Evolutionary conservation across 2,113 vertebrate genomes (phyloP), one percentile per base, ranked within the genome.

Genomic region (Lepidiolamprologus cunningtoni): DNA sequence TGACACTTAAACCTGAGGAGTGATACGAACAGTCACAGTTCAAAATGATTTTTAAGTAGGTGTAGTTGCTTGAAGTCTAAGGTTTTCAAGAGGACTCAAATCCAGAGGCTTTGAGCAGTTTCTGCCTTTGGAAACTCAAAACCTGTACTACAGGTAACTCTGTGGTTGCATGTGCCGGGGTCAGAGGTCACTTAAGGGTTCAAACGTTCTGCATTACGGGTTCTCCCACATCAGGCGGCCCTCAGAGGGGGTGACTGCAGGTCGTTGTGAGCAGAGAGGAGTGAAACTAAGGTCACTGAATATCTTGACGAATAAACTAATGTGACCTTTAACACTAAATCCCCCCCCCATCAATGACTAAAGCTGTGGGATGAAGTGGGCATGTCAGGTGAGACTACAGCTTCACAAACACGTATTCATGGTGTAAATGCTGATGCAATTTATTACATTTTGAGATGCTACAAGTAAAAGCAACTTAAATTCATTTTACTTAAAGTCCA

Each of bases 391-490:
- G 23, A 5, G 71, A 28, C 37, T 5, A 28, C 16, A 28, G 26
- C 42, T 28, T 17, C 53, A 90, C 45, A 14, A 81, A 87, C 10
- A 47, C 73, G 8, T 28, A 21, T 31, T 79, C 80, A 78, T 54
- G 3, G 61, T 61, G 55, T 73, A 89, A 91, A 92, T 89, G 89
- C 84, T 83, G 89, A 92, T 89, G 85, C 78, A 87, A 47, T 94
- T 94, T 93, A 94, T 90, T 94, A 92, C 71, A 91, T 68, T 86
- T 90, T 47, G 54, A 90, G 90, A 93, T 89, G 91, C 79, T 89
- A 61, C 54, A 85, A 33, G 57, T 90, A 88, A 89, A 91, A 93
- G 83, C 79, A 89, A 95, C 82, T 63, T 79, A 79, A 52, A 73
- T 91, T 91, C 8, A 86, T 81, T 90, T 86, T 57, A 89, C 73